Conservation (phyloP, 2,888 invertebrate genomes). For the Norana najaformis region DNA sequence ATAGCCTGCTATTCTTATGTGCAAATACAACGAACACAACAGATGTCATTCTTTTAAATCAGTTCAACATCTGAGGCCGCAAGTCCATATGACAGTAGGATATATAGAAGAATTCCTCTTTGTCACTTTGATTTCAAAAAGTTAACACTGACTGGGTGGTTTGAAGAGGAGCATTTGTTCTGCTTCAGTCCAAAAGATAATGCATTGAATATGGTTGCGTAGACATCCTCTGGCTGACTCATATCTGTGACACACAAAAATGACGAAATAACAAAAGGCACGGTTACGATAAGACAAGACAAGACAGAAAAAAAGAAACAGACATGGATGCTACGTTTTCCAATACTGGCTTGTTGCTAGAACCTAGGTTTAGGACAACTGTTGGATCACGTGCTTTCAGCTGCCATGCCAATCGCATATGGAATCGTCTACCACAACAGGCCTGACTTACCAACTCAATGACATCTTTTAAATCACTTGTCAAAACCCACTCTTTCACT, state of each 20-base stretch:
- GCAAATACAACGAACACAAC: background rate
- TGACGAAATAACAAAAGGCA: too few species aligned
- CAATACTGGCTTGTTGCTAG: too few species aligned
- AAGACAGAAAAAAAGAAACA: too few species aligned
- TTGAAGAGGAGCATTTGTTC: background rate
- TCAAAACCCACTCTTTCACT: too few species aligned
- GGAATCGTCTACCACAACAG: too few species aligned
- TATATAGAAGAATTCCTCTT: background rate
- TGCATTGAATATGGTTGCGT: background rate
- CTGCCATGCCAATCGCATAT: too few species aligned
- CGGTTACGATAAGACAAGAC: background rate
- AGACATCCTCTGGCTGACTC: conserved; percentile 8
- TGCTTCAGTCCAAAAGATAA: conserved; percentile 1
- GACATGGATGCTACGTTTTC: too few species aligned
- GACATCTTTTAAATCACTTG: too few species aligned
- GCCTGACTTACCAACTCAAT: too few species aligned
- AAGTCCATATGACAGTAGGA: background rate
- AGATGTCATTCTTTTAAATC: background rate
- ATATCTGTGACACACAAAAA: background rate
- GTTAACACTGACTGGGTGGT: background rate
- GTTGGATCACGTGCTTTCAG: too few species aligned
- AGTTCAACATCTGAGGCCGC: background rate
- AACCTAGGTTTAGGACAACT: too few species aligned
- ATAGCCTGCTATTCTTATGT: background rate
- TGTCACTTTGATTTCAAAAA: background rate